Evolutionary conservation across 2,113 vertebrate genomes (phyloP), one percentile per base, ranked within the genome.

Genomic region (Pipa parva): DNA sequence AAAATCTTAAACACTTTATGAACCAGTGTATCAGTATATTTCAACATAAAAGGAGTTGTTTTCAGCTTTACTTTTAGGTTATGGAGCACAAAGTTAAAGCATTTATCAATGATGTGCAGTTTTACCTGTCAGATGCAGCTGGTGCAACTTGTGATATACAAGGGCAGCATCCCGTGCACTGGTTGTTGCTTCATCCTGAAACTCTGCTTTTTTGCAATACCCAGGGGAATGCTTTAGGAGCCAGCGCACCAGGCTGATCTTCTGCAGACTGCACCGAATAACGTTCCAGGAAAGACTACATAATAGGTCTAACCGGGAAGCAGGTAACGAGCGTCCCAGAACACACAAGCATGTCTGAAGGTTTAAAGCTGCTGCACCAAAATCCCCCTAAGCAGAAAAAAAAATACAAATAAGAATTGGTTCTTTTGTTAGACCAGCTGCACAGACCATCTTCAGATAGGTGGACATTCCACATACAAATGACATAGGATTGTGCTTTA

Each of bases 251-350:
- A 93, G 88, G 0, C 89, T 85, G 54, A 95, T 86, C 55, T 94
- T 95, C 78, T 96, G 94, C 73, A 99, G 80, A 79, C 88, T 90
- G 45, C 97, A 97, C 63, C 95, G 96, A 74, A 98, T 95, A 59
- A 96, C 65, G 0, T 98, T 98, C 97, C 97, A 99, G 77, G 92
- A 93, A 15, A 99, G 89, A 21, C 95, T 94, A 75, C 89, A 99
- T 73, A 90, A 83, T 71, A 97, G 83, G 76, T 98, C 97, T 65
- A 97, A 81, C 22, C 80, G 82, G 50, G 93, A 91, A 24, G 92
- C 80, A 3, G 97, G 96, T 12, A 98, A 82, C 0, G 92, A 91
- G 68, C 97, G 85, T 13, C 92, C 92, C 5, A 98, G 77, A 2
- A 94, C 87, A 0, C 89, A 94, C 46, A 99, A 80, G 76, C 94